Conservation (phyloP, 2,797 vertebrate genomes). For the Lagocephalus sceleratus region DNA sequence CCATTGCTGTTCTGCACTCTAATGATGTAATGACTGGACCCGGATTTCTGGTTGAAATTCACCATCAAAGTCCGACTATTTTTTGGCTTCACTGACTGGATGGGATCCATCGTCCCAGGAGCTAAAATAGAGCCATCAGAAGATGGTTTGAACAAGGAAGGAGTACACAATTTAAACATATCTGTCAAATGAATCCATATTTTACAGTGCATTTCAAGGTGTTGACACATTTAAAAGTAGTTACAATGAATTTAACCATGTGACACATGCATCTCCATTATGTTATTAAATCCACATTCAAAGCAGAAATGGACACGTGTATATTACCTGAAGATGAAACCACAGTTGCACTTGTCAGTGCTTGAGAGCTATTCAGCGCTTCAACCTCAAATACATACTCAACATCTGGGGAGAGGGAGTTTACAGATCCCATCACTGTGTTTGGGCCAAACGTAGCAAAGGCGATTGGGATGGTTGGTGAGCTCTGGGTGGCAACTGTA, state of each 20-base stretch:
- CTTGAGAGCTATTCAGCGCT: slow-evolving; percentile 60
- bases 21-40: slow-evolving; percentile 81
- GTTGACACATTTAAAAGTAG: background rate
- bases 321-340: slow-evolving; percentile 67
- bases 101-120: slow-evolving; percentile 68
- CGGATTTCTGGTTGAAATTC: slow-evolving; percentile 73
- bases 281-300: background rate
- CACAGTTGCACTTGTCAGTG: slow-evolving; percentile 34
- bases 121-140: slow-evolving; percentile 64
- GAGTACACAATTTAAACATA: background rate
- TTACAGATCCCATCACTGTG: slow-evolving; percentile 75
- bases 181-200: background rate
- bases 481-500: slow-evolving; percentile 53
- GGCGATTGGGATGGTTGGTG: slow-evolving; percentile 33
- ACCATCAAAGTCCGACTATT: slow-evolving; percentile 84
- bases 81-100: slow-evolving; percentile 76
- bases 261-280: too few relatives aligned
- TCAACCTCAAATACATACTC: slow-evolving; percentile 65
- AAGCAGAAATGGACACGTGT: background rate
- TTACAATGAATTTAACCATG: too few relatives aligned
- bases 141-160: background rate
- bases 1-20: slow-evolving; percentile 68
- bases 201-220: background rate
- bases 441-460: slow-evolving; percentile 70
- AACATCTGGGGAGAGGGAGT: slow-evolving; percentile 64